Base-by-base conservation (phyloP, 2,797 vertebrate genomes). In the Myotis vivesi region DNA sequence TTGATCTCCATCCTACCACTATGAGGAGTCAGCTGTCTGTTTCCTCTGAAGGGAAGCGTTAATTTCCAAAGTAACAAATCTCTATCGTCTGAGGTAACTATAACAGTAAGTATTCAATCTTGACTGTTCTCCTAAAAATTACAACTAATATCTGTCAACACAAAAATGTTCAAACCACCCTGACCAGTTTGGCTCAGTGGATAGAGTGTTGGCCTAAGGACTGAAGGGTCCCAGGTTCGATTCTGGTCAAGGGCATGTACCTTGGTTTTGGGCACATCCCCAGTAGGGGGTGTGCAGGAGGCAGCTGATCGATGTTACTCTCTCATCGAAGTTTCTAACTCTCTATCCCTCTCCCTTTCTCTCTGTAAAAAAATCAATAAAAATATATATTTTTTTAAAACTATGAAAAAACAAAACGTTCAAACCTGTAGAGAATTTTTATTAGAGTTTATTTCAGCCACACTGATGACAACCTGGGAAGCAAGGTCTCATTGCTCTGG, bases 61-160 rank as follows among this genome's bases (percentile, higher is more conserved):
- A 20, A 51, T 51, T 76, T 83, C 28, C 30, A 36, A 51, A 85
- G 23, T 77, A 62, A 79, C 10, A 6, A 36, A 76, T 8, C 23
- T 85, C 51, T 49, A 1, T 71, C 69, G 33, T 41, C 83, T 38
- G 38, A 46, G 64, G 49, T 30, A 46, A 85, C 46, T 20, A 33
- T 77, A 25, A 53, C 11, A 23, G 25, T 25, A 51, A 95, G 13
- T 2, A 8, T 36, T 57, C n/a, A n/a, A 51, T 69, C 77, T 64
- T n/a, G 11, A 83, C 79, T 76, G 13, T 46, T 87, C 25, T 87
- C 94, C 75, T 91, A 55, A 91, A 82, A 86, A 33, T 73, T 23
- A 11, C 64, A 94, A 94, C 22, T 87, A 62, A 19, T 81, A 59
- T 57, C 77, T 41, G 77, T 30, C 36, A 41, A 11, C 3, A 10